Base-by-base conservation (phyloP, 2,888 invertebrate species). In the Notocelia uddmanniana region DNA sequence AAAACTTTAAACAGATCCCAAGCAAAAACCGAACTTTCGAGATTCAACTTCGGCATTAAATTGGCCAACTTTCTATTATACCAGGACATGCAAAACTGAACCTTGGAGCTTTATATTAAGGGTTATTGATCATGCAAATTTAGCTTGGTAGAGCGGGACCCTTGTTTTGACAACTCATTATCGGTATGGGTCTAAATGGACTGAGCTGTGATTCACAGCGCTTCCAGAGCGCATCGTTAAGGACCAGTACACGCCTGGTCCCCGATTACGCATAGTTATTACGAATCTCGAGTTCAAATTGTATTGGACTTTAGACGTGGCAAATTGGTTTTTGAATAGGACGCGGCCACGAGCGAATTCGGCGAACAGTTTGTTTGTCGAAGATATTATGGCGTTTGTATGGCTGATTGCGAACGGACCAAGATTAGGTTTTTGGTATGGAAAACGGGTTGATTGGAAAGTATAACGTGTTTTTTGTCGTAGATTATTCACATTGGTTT, bases 121-220 rank as follows among this genome's bases (percentile, higher is more conserved):
- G 79, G 75, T 76, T 71, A 76, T 73, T 73, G 69, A 57, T 60
- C 62, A 37, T 63, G 74, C 71, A 67, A 74, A 74, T 67, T 74
- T 77, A 70, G 76, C 64, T 78, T 79, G 77, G 82, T 73, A 74
- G 75, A 77, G 75, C 76, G 77, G 79, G 84, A 79, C 87, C 86
- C 87, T 89, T 93, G 91, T 93, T 92, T 92, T 92, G 90, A 92
- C 89, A 93, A 92, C 86, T 91, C 89, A 92, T 92, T 92, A 92
- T 90, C 86, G 88, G 87, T 85, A 82, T 85, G 82, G 84, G 87
- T 87, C 88, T 92, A 92, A 92, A 89, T 92, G 91, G 89, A 80
- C 83, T 45, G n/a, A n/a, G 45, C 45, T n/a, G 41, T 15, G 45
- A n/a, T 45, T 45, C 45, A 45, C 45, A 45, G 15, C 41, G 13